Base-by-base conservation (phyloP, 2,113 vertebrate species). In the Etia nguti region DNA sequence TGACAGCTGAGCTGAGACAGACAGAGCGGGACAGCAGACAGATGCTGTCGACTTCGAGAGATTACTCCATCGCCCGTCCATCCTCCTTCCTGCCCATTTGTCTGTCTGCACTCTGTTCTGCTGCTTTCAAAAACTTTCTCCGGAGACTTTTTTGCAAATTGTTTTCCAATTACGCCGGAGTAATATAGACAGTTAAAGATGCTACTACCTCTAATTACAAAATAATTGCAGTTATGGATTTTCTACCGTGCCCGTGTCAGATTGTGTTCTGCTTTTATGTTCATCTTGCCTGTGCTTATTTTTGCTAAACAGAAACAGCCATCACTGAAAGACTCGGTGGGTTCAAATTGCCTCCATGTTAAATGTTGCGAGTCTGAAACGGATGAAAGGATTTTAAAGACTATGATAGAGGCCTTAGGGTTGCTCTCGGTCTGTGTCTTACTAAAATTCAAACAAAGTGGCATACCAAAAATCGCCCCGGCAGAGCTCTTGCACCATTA, bases 1-100 rank as follows among this genome's bases (percentile, higher is more conserved):
- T 59, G 90, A 94, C 90, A 86, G 84, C 90, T 92, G 84, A 94
- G 87, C 24, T 43, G 90, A 90, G 90, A 90, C 91, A 91, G 90
- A 85, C 89, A 75, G 79, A 82, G 86, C 80, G 36, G 80, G 90
- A 91, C 90, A 88, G 41, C 38, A 82, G 81, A 34, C 90, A 90
- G 91, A 91, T 89, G 90, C 89, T 92, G 87, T 90, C 82, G 41
- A 90, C 81, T 88, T 79, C 54, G 41, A 86, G 8, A 86, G 85
- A 92, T 91, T 81, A 88, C 73, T 81, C 80, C 29, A 18, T 57
- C 48, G 22, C 24, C 82, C 59, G 5, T 52, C 26, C 79, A 52
- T 83, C 79, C 70, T 89, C 70, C 48, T 90, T 34, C 31, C 50
- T 24, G 34, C 50, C 36, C 80, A 73, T 82, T 65, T 18, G 22